These are phyloP conservation scores for Amblyteles armatorius DNA, from an alignment of 2,888 invertebrate genomes.

Conservation along the genomic window DNA sequence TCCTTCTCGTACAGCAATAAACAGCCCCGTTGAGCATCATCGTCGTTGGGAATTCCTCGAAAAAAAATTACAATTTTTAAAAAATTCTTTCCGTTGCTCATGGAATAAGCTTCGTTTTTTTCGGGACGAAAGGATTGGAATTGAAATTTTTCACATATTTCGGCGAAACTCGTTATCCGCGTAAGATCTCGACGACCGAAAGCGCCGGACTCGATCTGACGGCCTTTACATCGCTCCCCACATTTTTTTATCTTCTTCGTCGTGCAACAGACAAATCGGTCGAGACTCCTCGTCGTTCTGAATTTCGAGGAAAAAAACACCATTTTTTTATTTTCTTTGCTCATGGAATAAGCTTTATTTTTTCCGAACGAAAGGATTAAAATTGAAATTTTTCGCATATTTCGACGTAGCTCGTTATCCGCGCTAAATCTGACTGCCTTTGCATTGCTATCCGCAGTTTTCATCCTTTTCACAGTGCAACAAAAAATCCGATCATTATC, in stretches of 20 bases:
- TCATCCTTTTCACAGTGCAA: too few relatives aligned
- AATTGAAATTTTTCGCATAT: too few relatives aligned
- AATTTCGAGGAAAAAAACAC: background rate
- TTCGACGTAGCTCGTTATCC: too few relatives aligned
- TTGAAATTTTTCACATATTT: too few relatives aligned
- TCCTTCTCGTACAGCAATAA: constrained; percentile 6
- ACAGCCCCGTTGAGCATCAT: background rate
- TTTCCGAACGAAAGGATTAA: too few relatives aligned
- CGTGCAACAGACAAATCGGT: background rate
- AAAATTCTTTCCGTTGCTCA: background rate
- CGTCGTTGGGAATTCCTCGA: background rate
- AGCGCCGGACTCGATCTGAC: constrained; percentile 65
- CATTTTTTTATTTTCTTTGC: background rate
- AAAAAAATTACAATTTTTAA: constrained; percentile 14
- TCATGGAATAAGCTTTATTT: too few relatives aligned
- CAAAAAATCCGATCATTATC: too few relatives aligned
- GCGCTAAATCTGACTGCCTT: constrained; percentile 59
- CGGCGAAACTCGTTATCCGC: too few relatives aligned
- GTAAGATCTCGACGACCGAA: too few relatives aligned
- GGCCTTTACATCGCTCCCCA: constrained; percentile 61
- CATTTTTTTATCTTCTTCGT: constrained; percentile 29
- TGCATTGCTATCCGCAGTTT: background rate
- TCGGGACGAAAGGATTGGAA: too few relatives aligned
- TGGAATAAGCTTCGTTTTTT: too few relatives aligned
- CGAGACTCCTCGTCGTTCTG: background rate